Evolutionary conservation across 2,797 vertebrate species (phyloP), one percentile per base, ranked within the genome.

Genomic region (Perodicticus potto): DNA sequence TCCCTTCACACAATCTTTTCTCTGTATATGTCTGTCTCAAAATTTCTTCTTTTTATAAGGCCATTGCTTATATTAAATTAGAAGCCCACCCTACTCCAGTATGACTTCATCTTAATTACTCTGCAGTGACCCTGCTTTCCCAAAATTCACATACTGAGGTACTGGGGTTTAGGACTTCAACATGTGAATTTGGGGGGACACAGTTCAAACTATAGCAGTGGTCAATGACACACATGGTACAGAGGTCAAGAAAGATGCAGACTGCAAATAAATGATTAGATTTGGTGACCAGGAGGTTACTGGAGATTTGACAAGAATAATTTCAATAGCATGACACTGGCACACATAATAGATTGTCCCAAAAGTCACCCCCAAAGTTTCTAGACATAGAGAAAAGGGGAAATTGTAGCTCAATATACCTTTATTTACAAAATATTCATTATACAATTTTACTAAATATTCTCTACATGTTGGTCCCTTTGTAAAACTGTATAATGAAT

Each of bases 221-320:
- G 23, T 73, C 63, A 88, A 86, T 40, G 86, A 76, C 12, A 87
- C 9, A 86, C 86, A 81, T 69, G 40, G 8, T 63, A 17, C 25
- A 74, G 72, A 88, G 20, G 29, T 88, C 40, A 91, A 88, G 49
- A 92, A 93, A 22, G 32, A 76, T 59, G 45, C 40, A 65, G 53
- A 29, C 34, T 84, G 32, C n/a, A 93, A 61, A 73, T 77, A 63
- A 94, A 55, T 14, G 61, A 86, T 23, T 72, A 37, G 5, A 92
- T 82, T 88, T 90, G 32, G 7, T 22, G 92, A 43, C 29, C 40
- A 70, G 19, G n/a, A 92, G 7, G 19, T 94, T 73, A 86, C 86
- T 2, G 7, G 61, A 67, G 57, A 86, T 85, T 82, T 78, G 83
- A 45, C n/a, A 49, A 95, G 89, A 93, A 85, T 10, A 80, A 93